Evolutionary conservation across 2,888 invertebrate species (phyloP).

Genomic region (Agrotis exclamationis): DNA sequence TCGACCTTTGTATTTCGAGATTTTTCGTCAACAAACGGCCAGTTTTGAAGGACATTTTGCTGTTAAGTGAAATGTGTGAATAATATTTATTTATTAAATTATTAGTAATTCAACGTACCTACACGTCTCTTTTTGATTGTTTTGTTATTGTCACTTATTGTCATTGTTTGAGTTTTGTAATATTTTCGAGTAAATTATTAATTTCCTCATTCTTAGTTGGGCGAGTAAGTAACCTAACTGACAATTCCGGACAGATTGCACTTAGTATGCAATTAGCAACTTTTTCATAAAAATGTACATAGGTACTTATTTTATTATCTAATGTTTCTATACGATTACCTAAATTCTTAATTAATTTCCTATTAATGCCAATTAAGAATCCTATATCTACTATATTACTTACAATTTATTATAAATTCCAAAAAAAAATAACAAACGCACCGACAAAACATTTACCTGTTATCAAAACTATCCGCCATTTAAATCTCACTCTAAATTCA

Average conservation of each 20-base stretch:
- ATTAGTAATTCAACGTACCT: neutral
- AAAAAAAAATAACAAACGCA: neutral
- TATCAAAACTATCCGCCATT: conserved; percentile 37
- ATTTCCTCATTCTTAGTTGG: no score
- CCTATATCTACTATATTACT: neutral
- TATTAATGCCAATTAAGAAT: no score
- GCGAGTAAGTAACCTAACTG: no score
- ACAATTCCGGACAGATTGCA: no score
- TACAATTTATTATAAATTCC: no score
- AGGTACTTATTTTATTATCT: no score
- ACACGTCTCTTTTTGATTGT: neutral
- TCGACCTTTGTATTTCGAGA: conserved; percentile 23
- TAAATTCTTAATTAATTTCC: no score
- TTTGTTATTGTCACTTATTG: neutral
- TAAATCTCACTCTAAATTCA: conserved; percentile 26
- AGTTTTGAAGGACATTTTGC: conserved; percentile 25
- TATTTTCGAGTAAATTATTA: neutral
- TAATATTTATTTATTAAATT: conserved; percentile 7
- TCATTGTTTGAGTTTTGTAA: no score
- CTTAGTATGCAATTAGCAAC: no score
- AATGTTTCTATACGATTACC: no score
- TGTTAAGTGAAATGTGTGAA: conserved; percentile 14
- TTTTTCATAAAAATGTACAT: no score
- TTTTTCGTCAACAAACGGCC: conserved; percentile 25
- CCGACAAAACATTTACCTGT: conserved; percentile 14